Evolutionary conservation across 2,888 invertebrate species (phyloP), one percentile per base, ranked within the genome.

Genomic region (Lycaena phlaeas): DNA sequence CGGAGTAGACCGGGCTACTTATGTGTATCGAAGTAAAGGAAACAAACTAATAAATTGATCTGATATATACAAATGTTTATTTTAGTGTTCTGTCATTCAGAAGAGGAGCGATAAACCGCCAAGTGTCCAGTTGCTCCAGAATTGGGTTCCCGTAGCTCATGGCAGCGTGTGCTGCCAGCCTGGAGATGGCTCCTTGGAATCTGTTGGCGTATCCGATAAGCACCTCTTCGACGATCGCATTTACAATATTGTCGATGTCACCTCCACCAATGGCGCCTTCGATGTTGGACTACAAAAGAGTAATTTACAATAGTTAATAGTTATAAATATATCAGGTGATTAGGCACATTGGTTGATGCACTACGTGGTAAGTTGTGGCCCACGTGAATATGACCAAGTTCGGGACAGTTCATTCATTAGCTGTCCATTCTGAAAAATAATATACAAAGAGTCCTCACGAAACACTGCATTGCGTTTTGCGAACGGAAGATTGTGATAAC

Each of bases 191-290:
- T 0, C 68, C 68, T 10, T 66, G 66, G 69, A 84, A 82, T 1
- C 81, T 59, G 54, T 68, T 71, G 5, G 66, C 52, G 58, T 84
- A 82, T 47, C 59, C 71, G 0, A 75, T 38, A 15, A 79, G 43
- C 1, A 85, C 74, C 1, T 85, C 82, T n/a, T 76, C 69, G 1
- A 75, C 43, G 2, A 85, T 47, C 0, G 73, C 66, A 56, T 84
- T 84, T 10, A 78, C 72, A 22, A 85, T 68, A 0, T 47, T 49
- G 52, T 85, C 84, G 41, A 85, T 76, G 40, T 76, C 67, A 1
- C 84, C 84, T 6, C 85, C 85, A 9, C 82, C 85, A 40, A 85
- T 75, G 2, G 53, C 76, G 10, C 85, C 85, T 3, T 59, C 61
- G 36, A 84, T 45, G 1, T 63, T 46, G 0, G 73, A 68, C 85